Base-by-base conservation (phyloP, 2,797 vertebrate species). In the Neomorphus geoffroyi region DNA sequence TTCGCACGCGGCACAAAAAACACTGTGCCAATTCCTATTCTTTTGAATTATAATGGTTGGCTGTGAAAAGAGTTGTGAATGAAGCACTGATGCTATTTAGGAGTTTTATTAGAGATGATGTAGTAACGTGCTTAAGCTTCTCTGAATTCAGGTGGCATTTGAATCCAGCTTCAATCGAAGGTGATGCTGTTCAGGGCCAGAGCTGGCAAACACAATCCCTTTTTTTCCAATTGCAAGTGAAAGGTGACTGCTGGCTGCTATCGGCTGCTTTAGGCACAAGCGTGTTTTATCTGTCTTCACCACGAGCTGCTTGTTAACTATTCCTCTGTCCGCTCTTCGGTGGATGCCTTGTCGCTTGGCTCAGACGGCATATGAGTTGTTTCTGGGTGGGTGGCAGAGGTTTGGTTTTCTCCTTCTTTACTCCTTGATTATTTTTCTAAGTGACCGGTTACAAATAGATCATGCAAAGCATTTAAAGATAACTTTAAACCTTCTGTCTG, bases 311-410 rank as follows among this genome's bases (percentile, higher is more conserved):
- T 69, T 61, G 43, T 71, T 77, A 74, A 67, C 33, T 77, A 3
- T 53, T 86, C 5, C 28, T 7, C 45, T 28, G 3, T 23, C 13
- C 6, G 2, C 19, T 51, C 11, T 57, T 65, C 41, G 5, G 24
- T 45, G n/a, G 30, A 10, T 84, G 28, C 3, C 30, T 66, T 79
- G 69, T 50, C 11, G 9, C 39, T 73, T 73, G 66, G 37, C 71
- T 81, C n/a, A 32, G 18, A 5, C 10, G 58, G 13, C 2, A 7
- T 0, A 7, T 0, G 10, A 46, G 6, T 58, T 75, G 39, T 46
- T 65, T 79, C 57, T 88, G 46, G 10, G 24, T 62, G 46, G 30
- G 48, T 73, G 35, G 27, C n/a, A 58, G 64, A 62, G 10, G 1
- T 10, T 46, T n/a, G n/a, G n/a, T n/a, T 67, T 24, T 33, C 22